Percentiles rank a stretch among this genome's conserved stretches.
Evolutionary conservation across 2,888 invertebrate species (phyloP).

Genomic region (Microctonus aethiopoides): DNA sequence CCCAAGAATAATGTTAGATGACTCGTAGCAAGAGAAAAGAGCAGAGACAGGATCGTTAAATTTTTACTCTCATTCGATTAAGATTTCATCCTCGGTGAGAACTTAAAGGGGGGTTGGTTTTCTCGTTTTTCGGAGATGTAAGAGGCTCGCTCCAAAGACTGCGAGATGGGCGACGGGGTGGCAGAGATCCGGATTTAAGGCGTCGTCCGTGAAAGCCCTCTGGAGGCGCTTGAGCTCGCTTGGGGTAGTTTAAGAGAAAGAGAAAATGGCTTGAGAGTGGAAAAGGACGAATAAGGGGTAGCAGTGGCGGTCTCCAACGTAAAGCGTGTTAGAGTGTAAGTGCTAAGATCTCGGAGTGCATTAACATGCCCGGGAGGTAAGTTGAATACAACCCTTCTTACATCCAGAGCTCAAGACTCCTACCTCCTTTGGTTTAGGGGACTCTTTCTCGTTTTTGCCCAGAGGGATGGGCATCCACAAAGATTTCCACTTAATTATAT

Average conservation of each 20-base stretch:
- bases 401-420: slow-evolving; percentile 57
- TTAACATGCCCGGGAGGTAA: slow-evolving; percentile 66
- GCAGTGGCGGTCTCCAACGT: slow-evolving; percentile 37
- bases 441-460: slow-evolving; percentile 25
- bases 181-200: slow-evolving; percentile 66
- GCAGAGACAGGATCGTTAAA: slow-evolving; percentile 9
- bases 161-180: slow-evolving; percentile 39
- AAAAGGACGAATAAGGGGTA: slow-evolving; percentile 36
- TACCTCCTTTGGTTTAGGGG: slow-evolving; percentile 45
- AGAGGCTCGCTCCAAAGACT: slow-evolving; percentile 1
- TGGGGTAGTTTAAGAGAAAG: slow-evolving; percentile 63
- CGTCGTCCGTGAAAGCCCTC: slow-evolving; percentile 66
- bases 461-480: slow-evolving; percentile 54
- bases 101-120: slow-evolving; percentile 12
- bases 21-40: background rate
- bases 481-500: slow-evolving; percentile 67
- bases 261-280: slow-evolving; percentile 60
- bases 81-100: slow-evolving; percentile 27
- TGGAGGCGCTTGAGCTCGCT: slow-evolving; percentile 55
- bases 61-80: slow-evolving; percentile 31
- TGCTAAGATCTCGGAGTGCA: slow-evolving; percentile 67
- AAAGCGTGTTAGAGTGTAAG: slow-evolving; percentile 66
- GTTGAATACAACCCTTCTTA: slow-evolving; percentile 67
- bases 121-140: slow-evolving; percentile 5
- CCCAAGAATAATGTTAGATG: background rate